Evolutionary conservation across 2,888 invertebrate genomes (phyloP).

Genomic region (Terebella lapidaria): DNA sequence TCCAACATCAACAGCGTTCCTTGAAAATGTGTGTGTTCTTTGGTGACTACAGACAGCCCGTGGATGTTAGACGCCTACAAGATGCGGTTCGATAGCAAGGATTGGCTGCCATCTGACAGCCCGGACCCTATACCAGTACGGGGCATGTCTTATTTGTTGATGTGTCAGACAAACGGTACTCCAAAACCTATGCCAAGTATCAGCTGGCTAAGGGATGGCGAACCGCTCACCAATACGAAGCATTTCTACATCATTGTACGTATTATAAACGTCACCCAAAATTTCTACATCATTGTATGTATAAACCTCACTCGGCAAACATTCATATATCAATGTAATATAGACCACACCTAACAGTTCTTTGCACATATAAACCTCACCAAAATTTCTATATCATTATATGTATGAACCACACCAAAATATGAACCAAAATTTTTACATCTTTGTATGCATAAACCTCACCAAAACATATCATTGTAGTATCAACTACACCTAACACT

Average conservation of each 20-base stretch:
- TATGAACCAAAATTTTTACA: no score
- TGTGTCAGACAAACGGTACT: constrained; percentile 28
- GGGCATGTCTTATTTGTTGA: constrained; percentile 27
- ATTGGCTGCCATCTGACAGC: constrained; percentile 22
- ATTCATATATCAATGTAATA: background rate
- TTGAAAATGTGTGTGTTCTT: background rate
- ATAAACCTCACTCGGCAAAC: background rate
- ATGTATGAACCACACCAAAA: background rate
- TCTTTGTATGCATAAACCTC: no score
- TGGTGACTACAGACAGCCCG: constrained; percentile 23
- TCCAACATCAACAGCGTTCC: background rate
- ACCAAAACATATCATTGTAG: no score
- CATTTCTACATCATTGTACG: constrained; percentile 30
- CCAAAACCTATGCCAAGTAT: constrained; percentile 27
- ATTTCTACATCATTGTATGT: background rate
- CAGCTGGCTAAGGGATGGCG: constrained; percentile 25
- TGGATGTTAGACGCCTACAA: constrained; percentile 29
- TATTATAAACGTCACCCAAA: background rate
- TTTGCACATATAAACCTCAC: background rate
- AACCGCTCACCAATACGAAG: constrained; percentile 20
- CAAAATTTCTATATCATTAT: background rate
- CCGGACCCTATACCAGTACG: constrained; percentile 22
- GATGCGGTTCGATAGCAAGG: constrained; percentile 29
- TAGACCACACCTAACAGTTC: no score
- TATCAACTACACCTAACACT: no score